phyloP scores from a whole-genome alignment of 1,140 invertebrate genomes.

The Drosophila kurseongensis region DNA sequence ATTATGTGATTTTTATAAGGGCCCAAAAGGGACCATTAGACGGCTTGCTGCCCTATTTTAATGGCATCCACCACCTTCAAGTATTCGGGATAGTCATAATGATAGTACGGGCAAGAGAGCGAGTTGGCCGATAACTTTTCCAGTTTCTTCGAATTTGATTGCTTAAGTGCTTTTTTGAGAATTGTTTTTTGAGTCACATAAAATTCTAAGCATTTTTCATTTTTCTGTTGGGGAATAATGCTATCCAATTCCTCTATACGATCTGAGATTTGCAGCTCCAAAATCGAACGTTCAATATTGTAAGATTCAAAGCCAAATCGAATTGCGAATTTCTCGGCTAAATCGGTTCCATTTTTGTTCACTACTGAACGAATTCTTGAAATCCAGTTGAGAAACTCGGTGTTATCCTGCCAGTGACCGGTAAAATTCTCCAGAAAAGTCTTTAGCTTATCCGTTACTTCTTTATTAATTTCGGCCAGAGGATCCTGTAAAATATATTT shows the following conservation, averaged over 20 bases:
- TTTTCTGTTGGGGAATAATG: neutral
- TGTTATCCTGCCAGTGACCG: neutral
- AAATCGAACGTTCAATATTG: neutral
- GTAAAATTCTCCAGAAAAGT: conserved; percentile 1
- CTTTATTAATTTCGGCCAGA: neutral
- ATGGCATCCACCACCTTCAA: neutral
- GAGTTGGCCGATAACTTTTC: neutral
- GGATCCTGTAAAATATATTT: neutral
- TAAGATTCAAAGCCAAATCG: neutral
- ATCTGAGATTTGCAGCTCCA: neutral
- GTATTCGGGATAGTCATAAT: neutral
- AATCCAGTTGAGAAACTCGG: conserved; percentile 6
- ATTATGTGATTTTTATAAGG: neutral
- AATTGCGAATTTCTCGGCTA: neutral
- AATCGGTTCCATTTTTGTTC: neutral
- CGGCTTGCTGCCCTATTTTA: neutral
- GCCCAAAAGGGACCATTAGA: neutral
- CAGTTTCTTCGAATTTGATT: neutral
- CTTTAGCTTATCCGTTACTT: neutral
- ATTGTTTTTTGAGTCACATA: neutral
- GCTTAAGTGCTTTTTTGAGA: neutral
- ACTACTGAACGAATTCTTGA: neutral
- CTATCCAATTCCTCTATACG: conserved; percentile 1
- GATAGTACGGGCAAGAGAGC: neutral
- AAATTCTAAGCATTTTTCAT: neutral